Base-by-base conservation (phyloP, 2,888 invertebrate genomes). In the Apamea crenata region DNA sequence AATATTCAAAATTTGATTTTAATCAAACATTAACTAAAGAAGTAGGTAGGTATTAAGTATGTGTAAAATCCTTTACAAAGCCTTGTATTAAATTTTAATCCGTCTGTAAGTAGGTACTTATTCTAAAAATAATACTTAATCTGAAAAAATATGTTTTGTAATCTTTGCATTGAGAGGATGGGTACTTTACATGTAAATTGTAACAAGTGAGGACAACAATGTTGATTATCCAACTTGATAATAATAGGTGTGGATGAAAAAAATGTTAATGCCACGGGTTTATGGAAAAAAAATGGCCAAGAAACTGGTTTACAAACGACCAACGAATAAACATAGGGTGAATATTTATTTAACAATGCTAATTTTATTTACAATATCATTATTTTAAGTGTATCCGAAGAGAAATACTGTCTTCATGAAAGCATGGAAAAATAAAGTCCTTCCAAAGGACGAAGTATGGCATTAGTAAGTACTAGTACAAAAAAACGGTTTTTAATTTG, bases 41-140 rank as follows among this genome's bases (percentile, higher is more conserved):
- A 16, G 29, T 50, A 63, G 4, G 4, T 12, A 56, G 1, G 1
- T 12, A 59, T 40, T 74, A 63, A 8, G 36, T 74, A 63, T 6
- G 36, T 59, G 36, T 59, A 44, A 81, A 36, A 63, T 68, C 67
- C 66, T 25, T 56, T 61, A 29, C 16, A 80, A 84, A 80, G 53
- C 40, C 29, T 16, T 32, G 59, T 63, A 73, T 80, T 68, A 71
- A 47, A 65, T 81, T 84, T 73, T 71, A 84, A 77, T 84, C 82
- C 78, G 36, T 68, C 12, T 32, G 40, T 74, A 56, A 56, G 36
- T 36, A 36, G 36, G 25, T 56, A n/a, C n/a, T n/a, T n/a, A 59
- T 12, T 59, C 5, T n/a, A 59, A 59, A 59, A n/a, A n/a, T 12
- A n/a, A 10, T n/a, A 81, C 5, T 16, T 29, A 81, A 84, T 84